Percentiles rank a stretch among this genome's conserved stretches.
Evolutionary conservation across 2,113 vertebrate species (phyloP).

Genomic region (Macrotis lagotis): DNA sequence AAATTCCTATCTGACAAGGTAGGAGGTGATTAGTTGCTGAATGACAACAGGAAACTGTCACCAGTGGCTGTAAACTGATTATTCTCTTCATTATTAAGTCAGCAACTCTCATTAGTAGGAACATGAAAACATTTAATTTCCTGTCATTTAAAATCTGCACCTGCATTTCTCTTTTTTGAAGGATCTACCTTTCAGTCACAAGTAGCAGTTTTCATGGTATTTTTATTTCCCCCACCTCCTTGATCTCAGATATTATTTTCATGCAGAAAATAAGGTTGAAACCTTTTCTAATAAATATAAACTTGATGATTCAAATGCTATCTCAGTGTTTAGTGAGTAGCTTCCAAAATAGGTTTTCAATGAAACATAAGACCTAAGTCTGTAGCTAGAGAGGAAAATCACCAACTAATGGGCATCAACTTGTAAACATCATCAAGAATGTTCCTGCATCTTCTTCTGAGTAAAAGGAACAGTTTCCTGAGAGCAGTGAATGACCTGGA

Average conservation of each 20-base stretch:
- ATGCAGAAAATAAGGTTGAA: conserved; percentile 52
- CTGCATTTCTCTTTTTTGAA: conserved; percentile 60
- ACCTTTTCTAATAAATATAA: conserved; percentile 47
- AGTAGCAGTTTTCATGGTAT: background rate
- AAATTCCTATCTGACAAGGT: conserved; percentile 72
- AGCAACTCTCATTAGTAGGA: conserved; percentile 76
- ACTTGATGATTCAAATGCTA: conserved; percentile 52
- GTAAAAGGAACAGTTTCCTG: conserved; percentile 10
- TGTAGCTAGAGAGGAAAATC: conserved; percentile 47
- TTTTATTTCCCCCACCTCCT: conserved; percentile 48
- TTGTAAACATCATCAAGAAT: background rate
- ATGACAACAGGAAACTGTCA: conserved; percentile 73
- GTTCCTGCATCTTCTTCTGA: background rate
- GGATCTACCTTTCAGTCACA: conserved; percentile 41
- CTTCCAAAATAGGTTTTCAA: conserved; percentile 30
- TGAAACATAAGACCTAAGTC: conserved; percentile 10
- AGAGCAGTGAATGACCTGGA: background rate
- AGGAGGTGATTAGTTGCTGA: conserved; percentile 75
- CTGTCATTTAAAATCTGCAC: conserved; percentile 64
- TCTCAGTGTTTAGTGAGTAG: conserved; percentile 42
- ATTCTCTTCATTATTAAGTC: conserved; percentile 73
- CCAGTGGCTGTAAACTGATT: conserved; percentile 70
- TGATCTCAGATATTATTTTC: conserved; percentile 4
- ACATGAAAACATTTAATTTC: conserved; percentile 73
- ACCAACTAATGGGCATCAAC: background rate